A percentile compares a stretch with the other conserved stretches of the same genome.
Conservation (phyloP, 2,113 vertebrate genomes). For the Corythaixoides concolor region DNA sequence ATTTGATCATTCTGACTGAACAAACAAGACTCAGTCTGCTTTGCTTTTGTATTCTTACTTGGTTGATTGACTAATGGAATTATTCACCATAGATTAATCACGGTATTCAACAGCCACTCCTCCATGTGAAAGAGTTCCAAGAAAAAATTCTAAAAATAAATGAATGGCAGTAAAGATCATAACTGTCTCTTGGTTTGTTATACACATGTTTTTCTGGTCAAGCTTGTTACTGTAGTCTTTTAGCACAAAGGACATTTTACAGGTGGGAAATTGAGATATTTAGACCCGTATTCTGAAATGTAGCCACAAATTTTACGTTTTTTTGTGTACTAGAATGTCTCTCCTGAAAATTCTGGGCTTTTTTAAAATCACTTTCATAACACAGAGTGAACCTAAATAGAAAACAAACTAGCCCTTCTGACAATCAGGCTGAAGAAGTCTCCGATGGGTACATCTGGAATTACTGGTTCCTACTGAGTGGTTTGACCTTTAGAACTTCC, state of each 20-base stretch:
- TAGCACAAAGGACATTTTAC: background rate
- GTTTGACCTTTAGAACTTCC: conserved; percentile 50
- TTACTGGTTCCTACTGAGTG: background rate
- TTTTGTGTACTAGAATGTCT: background rate
- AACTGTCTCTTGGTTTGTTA: background rate
- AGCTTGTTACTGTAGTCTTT: background rate
- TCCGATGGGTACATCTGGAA: background rate
- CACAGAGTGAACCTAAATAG: background rate
- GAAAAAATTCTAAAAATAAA: background rate
- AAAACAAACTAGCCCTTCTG: background rate
- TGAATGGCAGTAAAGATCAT: background rate
- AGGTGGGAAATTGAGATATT: background rate
- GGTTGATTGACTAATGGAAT: background rate
- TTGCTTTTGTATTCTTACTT: background rate
- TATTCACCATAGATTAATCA: background rate
- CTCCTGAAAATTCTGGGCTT: background rate
- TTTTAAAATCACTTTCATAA: background rate
- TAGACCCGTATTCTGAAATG: background rate
- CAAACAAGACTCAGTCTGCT: background rate
- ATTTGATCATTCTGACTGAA: background rate
- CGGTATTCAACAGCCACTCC: background rate
- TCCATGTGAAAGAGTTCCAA: background rate
- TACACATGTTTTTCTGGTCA: background rate
- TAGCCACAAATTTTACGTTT: background rate
- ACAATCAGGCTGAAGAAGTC: background rate